Evolutionary conservation across 2,113 vertebrate species (phyloP).

Genomic region (Lagopus muta): DNA sequence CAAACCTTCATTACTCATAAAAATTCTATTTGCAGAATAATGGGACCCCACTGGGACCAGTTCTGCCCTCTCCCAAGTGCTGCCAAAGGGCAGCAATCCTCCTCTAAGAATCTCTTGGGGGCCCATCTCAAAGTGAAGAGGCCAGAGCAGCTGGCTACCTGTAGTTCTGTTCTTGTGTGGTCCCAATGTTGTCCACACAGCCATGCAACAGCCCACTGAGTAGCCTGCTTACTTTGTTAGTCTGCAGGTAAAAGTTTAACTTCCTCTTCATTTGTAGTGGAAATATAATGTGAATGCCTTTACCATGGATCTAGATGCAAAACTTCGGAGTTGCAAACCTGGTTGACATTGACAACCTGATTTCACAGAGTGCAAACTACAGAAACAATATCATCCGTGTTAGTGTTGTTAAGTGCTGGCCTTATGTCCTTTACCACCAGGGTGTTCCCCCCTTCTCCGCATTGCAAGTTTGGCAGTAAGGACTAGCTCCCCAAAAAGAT

Average conservation of each 20-base stretch:
- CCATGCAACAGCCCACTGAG: neutral
- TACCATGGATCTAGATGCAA: neutral
- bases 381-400: neutral
- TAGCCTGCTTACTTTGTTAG: neutral
- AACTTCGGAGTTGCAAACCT: neutral
- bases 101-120: neutral
- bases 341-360: neutral
- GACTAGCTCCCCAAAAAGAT: neutral
- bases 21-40: neutral
- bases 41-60: neutral
- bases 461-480: neutral
- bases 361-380: neutral
- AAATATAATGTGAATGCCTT: neutral
- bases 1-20: neutral
- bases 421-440: neutral
- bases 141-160: neutral
- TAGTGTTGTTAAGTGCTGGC: neutral
- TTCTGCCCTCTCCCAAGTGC: neutral
- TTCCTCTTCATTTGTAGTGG: neutral
- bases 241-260: neutral
- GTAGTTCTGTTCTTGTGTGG: neutral
- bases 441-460: neutral
- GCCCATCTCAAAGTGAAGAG: neutral
- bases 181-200: neutral
- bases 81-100: neutral